Base-by-base conservation (phyloP, 2,797 vertebrate species). In the Ptychobarbus kaznakovi region DNA sequence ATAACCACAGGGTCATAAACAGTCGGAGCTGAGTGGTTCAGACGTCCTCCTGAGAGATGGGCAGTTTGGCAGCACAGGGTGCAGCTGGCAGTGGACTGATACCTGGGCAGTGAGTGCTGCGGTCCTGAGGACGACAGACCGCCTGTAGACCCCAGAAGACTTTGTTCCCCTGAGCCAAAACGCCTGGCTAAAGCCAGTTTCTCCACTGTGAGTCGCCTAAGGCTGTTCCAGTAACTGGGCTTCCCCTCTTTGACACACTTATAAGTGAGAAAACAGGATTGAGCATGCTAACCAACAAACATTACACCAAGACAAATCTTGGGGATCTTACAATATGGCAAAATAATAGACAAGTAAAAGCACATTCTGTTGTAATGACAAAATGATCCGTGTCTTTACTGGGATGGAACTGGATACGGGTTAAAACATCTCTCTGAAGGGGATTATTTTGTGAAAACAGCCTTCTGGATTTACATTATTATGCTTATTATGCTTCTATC, bases 21-120 rank as follows among this genome's bases (percentile, higher is more conserved):
- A 0, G 91, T 90, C 0, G 92, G 92, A 81, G 90, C 89, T 15
- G 94, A 94, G 44, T 88, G 87, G 87, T 93, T 92, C 42, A 93
- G 83, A 5, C 82, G 87, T 86, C 85, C 88, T 42, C 89, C 90
- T 81, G 83, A 80, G 16, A 91, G 84, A 46, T 82, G 80, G 40
- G 82, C 1, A 1, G 86, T 89, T 85, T 90, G 90, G 0, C 74
- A 89, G 61, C 90, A 91, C 68, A 89, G 56, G 65, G 73, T 42
- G 87, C 91, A 92, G 73, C 88, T 92, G 79, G 88, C 89, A 10
- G 88, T 89, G 0, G 91, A 92, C 83, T 92, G 70, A 13, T 92
- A 92, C 13, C 2, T 84, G 22, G 92, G 88, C 83, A 92, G 87
- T 46, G 87, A 89, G 1, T 13, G 63, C 0, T 86, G 70, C 22